phyloP scores from a whole-genome alignment of 1,140 invertebrate genomes.

The Macrobrachium rosenbergii region DNA sequence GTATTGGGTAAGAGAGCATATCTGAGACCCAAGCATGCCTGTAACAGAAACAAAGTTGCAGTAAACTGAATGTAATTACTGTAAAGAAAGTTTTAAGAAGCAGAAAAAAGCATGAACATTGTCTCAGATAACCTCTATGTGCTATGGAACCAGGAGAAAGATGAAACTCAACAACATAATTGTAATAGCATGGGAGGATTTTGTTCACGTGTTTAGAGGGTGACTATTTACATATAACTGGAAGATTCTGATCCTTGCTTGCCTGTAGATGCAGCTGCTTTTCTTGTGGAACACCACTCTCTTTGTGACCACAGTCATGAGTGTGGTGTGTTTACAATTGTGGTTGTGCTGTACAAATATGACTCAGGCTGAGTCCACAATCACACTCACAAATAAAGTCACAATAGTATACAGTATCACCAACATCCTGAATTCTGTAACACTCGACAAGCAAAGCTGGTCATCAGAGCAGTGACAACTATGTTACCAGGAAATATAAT shows the following conservation, averaged over 20 bases:
- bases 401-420: too few species aligned
- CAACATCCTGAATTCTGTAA: too few species aligned
- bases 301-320: background rate
- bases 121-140: constrained; percentile 40
- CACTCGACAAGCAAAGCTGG: too few species aligned
- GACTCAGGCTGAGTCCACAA: background rate
- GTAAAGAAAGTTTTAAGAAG: background rate
- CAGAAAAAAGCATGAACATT: background rate
- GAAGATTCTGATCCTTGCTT: constrained; percentile 53
- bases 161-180: constrained; percentile 44
- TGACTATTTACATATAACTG: constrained; percentile 55
- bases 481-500: too few species aligned
- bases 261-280: constrained; percentile 14
- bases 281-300: background rate
- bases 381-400: too few species aligned
- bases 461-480: too few species aligned
- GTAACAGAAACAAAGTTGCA: too few species aligned
- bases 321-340: background rate
- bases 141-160: constrained; percentile 32
- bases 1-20: too few species aligned
- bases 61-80: too few species aligned
- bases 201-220: constrained; percentile 34
- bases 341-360: too few species aligned
- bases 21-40: too few species aligned
- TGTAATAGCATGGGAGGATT: constrained; percentile 22